Evolutionary conservation across 2,888 invertebrate species (phyloP), one percentile per base, ranked within the genome.

Genomic region (Metalampra italica): DNA sequence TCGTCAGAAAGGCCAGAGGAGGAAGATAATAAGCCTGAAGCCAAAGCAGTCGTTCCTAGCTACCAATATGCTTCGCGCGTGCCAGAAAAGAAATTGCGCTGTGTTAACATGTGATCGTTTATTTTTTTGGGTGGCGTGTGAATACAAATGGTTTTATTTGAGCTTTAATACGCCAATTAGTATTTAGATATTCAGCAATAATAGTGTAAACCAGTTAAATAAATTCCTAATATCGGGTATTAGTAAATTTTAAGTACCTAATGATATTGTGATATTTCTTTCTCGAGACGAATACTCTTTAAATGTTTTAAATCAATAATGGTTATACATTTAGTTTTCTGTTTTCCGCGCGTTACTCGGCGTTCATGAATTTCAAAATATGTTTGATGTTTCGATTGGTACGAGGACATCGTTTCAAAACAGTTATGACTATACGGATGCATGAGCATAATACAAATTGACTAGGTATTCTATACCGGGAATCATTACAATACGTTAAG

Each of bases 31-130:
- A 73, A 85, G 74, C 75, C 81, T 53, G 78, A 60, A 52, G 55
- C 64, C 61, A 91, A 75, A 78, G 90, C 71, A 50, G 76, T 68
- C 11, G 77, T 74, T 8, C 85, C 60, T 56, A 90, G 92, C 47
- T 93, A 92, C 76, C 93, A 94, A 62, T 95, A 92, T 66, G 92
- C 93, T 9, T 92, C 94, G 0, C 90, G 93, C 64, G 90, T 95
- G 49, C 93, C 94, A 11, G 92, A 93, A 49, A 95, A 94, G 79
- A 93, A 92, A 61, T 74, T 95, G 59, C 95, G 95, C 70, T 95
- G 95, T 72, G 91, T 95, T 46, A 94, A 95, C 79, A 94, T 95
- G 90, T 94, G 89, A 91, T 90, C 66, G 30, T 37, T 50, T 46
- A 11, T 53, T 22, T 15, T 22, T 34, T 12, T 49, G 34, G 36